Base-by-base conservation (phyloP, 2,797 vertebrate genomes). In the Melanotaenia pygmaea region DNA sequence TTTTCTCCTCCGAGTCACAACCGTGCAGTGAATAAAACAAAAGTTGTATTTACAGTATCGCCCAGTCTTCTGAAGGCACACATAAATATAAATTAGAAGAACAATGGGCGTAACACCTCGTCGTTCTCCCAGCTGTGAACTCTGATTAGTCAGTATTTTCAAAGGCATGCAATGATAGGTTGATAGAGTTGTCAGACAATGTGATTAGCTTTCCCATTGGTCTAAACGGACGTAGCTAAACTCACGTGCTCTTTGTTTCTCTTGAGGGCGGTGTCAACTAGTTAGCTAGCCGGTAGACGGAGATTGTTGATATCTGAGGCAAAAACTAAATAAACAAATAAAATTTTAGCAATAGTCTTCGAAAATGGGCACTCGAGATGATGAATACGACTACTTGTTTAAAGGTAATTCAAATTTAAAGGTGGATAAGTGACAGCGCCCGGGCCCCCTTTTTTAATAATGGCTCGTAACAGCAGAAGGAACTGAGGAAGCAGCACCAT, bases 351-450 rank as follows among this genome's bases (percentile, higher is more conserved):
- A 59, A 28, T 37, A 30, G 16, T 65, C 7, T 3, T 57, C 32
- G 5, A 26, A 77, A 62, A 94, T 94, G 94, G 94, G 94, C 57
- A 92, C 86, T 59, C 78, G 92, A 51, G 94, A 94, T 54, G 94
- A 94, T 37, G 94, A 94, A 76, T 94, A 94, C 70, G 91, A 94
- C 82, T 94, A 93, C 79, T 74, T 94, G 63, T 94, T 94, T 70
- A 94, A 94, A 94, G 93, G 94, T 93, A 87, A 87, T 51, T 59
- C 1, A 40, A 28, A 0, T 38, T 20, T 18, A 9, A 9, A 32
- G 0, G 38, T 13, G 53, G 0, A 9, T 13, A 4, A 37, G 10
- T 62, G 69, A 56, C 57, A 34, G 20, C 9, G 3, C 26, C 26
- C 5, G 20, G 4, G 26, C 12, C n/a, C 4, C 30, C 2, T 66